These are phyloP conservation scores for Dendrolimus houi DNA, from an alignment of 2,888 invertebrate species.

Conservation along the genomic window DNA sequence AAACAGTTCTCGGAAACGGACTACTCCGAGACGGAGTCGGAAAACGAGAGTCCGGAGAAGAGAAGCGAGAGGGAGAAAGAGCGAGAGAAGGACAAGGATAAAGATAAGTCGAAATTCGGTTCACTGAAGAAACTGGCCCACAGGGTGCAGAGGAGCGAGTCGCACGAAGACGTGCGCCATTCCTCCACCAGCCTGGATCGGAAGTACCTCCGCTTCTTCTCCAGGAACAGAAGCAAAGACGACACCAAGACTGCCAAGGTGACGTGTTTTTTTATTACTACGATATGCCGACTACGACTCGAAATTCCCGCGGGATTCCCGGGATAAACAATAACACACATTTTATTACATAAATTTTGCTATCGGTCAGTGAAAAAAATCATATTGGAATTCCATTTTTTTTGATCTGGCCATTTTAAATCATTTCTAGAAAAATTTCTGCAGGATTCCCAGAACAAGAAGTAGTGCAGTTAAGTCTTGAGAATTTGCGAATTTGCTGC, in stretches of 20 bases:
- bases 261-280: background rate
- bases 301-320: too few relatives aligned
- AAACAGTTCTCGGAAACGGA: constrained; percentile 78
- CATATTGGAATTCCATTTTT: too few relatives aligned
- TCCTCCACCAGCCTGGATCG: constrained; percentile 80
- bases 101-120: constrained; percentile 39
- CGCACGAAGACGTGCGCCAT: constrained; percentile 59
- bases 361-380: too few relatives aligned
- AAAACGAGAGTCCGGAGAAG: constrained; percentile 36
- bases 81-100: constrained; percentile 29
- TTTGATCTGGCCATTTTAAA: too few relatives aligned
- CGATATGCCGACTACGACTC: too few relatives aligned
- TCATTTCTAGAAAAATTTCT: too few relatives aligned
- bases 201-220: constrained; percentile 78
- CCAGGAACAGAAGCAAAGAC: constrained; percentile 60
- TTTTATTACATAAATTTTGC: too few relatives aligned
- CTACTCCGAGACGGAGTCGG: constrained; percentile 72
- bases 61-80: constrained; percentile 25
- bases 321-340: too few relatives aligned
- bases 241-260: constrained; percentile 49
- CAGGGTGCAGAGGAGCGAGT: constrained; percentile 58
- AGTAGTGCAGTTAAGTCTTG: too few relatives aligned
- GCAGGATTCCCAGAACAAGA: too few relatives aligned
- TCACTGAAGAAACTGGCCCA: constrained; percentile 36
- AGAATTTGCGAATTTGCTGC: too few relatives aligned